Evolutionary conservation across 2,113 vertebrate genomes (phyloP).

Genomic region (Myotis lucifugus): DNA sequence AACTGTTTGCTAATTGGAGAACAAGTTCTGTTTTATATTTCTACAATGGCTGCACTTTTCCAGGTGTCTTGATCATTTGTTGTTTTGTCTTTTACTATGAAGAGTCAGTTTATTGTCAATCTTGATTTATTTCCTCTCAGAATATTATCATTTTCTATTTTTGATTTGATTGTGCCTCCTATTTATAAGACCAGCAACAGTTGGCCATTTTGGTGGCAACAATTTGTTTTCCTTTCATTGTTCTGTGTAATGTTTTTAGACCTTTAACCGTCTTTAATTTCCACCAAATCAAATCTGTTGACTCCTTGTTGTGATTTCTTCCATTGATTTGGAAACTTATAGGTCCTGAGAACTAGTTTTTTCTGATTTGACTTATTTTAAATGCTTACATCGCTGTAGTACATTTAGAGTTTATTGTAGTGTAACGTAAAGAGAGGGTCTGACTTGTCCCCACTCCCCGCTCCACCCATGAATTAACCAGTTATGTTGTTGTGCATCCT

Average conservation of each 20-base stretch:
- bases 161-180: background rate
- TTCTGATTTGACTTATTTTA: background rate
- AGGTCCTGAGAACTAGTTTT: background rate
- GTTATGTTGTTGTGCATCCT: background rate
- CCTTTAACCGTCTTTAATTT: background rate
- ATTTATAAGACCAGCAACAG: background rate
- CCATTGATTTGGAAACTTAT: background rate
- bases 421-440: background rate
- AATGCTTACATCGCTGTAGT: background rate
- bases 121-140: background rate
- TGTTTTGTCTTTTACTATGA: background rate
- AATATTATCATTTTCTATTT: conserved; percentile 3
- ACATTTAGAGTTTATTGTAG: background rate
- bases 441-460: background rate
- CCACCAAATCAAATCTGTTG: background rate
- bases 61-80: background rate
- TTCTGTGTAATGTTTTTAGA: background rate
- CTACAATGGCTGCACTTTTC: background rate
- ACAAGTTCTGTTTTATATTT: background rate
- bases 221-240: background rate
- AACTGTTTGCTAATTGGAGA: background rate
- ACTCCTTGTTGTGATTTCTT: background rate
- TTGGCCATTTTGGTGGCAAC: background rate
- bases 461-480: background rate
- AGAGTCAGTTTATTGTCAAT: background rate